These are phyloP conservation scores for Apostichopus parvimensis DNA, from an alignment of 35 echinoderm and acorn worm species.

Conservation along the genomic window DNA sequence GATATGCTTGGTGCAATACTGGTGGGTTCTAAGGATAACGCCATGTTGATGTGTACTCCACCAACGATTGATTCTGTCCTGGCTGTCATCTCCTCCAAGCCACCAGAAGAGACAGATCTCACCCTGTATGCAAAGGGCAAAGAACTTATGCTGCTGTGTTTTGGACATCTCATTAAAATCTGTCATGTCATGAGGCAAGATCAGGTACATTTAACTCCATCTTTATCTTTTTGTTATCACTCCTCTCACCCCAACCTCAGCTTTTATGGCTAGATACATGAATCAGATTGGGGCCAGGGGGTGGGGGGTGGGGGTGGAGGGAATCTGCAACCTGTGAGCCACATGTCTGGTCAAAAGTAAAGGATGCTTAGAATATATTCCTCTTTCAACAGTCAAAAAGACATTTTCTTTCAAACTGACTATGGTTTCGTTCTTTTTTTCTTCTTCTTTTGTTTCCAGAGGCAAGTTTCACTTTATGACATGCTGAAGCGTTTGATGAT, in stretches of 20 bases:
- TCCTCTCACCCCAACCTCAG: not conserved
- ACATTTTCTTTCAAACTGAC: too few species aligned
- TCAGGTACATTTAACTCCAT: not conserved
- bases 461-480: conserved; percentile 73
- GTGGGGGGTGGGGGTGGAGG: too few species aligned
- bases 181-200: conserved; percentile 29
- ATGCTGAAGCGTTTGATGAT: conserved; percentile 66
- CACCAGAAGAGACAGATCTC: not conserved
- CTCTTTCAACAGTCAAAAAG: too few species aligned
- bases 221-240: not conserved
- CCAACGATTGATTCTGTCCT: conserved; percentile 24
- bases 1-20: conserved; percentile 97
- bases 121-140: not conserved
- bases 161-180: conserved; percentile 30
- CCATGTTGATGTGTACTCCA: conserved; percentile 35
- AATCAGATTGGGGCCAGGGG: too few species aligned
- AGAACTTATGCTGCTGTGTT: not conserved
- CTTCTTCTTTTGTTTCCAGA: conserved; percentile 11
- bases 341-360: too few species aligned
- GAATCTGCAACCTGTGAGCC: too few species aligned
- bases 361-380: too few species aligned
- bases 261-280: too few species aligned
- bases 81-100: not conserved
- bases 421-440: not conserved
- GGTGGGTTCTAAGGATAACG: conserved; percentile 74